phyloP scores from a whole-genome alignment of 1,140 invertebrate species.

The Coptotermes formosanus region DNA sequence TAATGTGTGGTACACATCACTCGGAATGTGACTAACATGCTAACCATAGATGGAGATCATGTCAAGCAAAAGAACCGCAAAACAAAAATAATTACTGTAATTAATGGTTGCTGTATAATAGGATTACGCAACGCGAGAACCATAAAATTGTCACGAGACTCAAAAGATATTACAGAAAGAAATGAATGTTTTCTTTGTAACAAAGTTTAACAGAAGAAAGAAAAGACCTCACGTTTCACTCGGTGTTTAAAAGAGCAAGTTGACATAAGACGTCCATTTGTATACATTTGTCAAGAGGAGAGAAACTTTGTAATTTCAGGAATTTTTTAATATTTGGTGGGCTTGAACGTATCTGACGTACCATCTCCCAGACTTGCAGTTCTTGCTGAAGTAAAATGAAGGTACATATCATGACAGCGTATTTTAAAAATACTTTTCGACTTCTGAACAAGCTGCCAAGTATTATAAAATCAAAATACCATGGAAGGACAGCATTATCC shows the following conservation, averaged over 20 bases:
- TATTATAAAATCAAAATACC: background rate
- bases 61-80: background rate
- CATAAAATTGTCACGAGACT: background rate
- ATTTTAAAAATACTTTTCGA: background rate
- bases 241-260: background rate
- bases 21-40: too few species aligned
- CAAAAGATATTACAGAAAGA: background rate
- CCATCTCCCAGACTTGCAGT: background rate
- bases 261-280: background rate
- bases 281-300: background rate
- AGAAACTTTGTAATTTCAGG: constrained; percentile 12
- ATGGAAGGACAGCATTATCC: background rate
- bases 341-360: background rate
- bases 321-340: constrained; percentile 4
- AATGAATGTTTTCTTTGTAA: background rate
- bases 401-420: background rate
- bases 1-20: too few species aligned
- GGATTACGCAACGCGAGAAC: too few species aligned
- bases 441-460: background rate
- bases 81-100: background rate
- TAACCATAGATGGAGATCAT: too few species aligned
- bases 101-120: background rate
- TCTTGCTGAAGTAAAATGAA: background rate
- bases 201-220: background rate
- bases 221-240: background rate